These are phyloP conservation scores for Drosophila virilis DNA, from an alignment of 1,140 invertebrate genomes.

Conservation along the genomic window DNA sequence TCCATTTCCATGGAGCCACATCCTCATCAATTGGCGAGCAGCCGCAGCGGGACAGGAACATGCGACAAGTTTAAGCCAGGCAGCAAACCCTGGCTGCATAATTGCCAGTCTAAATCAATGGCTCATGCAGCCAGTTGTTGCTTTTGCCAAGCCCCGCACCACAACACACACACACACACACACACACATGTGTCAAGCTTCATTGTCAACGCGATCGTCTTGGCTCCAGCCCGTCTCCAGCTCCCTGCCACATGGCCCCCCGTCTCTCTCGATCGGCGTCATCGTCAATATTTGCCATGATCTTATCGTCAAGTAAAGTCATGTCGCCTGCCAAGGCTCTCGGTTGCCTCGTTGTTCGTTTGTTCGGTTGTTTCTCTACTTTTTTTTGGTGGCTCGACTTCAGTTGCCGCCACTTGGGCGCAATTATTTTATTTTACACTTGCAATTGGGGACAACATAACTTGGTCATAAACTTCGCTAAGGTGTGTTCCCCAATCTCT, in stretches of 20 bases:
- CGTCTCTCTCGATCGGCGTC: slow-evolving; percentile 56
- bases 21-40: slow-evolving; percentile 70
- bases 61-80: slow-evolving; percentile 26
- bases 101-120: slow-evolving; percentile 80
- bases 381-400: slow-evolving; percentile 17
- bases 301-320: slow-evolving; percentile 78
- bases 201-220: slow-evolving; percentile 70
- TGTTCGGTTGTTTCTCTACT: background rate
- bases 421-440: slow-evolving; percentile 79
- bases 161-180: slow-evolving; percentile 41
- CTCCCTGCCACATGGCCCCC: slow-evolving; percentile 23
- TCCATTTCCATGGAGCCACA: slow-evolving; percentile 67
- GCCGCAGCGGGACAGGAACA: slow-evolving; percentile 35
- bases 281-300: slow-evolving; percentile 81
- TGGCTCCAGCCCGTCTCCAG: slow-evolving; percentile 25
- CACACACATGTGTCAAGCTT: slow-evolving; percentile 62
- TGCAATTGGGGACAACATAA: slow-evolving; percentile 47
- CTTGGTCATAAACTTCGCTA: slow-evolving; percentile 35
- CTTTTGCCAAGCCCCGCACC: too few species aligned
- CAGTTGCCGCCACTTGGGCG: slow-evolving; percentile 63
- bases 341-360: slow-evolving; percentile 3
- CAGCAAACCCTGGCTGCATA: slow-evolving; percentile 66
- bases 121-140: slow-evolving; percentile 38
- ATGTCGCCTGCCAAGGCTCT: slow-evolving; percentile 75
- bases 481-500: slow-evolving; percentile 24